phyloP scores from a whole-genome alignment of 2,797 vertebrate species.

The Eulemur coronatus region DNA sequence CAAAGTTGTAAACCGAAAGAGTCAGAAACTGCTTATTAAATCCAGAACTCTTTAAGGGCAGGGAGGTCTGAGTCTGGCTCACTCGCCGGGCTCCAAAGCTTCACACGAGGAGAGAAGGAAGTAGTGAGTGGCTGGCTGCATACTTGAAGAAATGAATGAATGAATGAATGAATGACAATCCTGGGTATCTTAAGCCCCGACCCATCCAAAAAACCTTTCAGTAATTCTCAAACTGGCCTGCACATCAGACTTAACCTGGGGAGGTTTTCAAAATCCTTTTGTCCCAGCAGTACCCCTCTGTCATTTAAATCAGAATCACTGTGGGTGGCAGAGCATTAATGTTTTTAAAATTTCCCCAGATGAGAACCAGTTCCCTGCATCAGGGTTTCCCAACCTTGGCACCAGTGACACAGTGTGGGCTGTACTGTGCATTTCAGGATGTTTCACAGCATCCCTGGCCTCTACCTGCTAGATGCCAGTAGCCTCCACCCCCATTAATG shows the following conservation, averaged over 20 bases:
- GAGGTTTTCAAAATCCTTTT: not conserved
- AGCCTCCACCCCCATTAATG: not conserved
- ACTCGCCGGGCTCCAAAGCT: not conserved
- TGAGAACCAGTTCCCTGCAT: not conserved
- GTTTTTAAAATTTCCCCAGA: not conserved
- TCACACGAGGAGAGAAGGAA: not conserved
- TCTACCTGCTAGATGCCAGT: not conserved
- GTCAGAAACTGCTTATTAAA: not conserved
- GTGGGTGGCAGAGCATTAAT: not conserved
- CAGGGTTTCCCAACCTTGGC: not conserved
- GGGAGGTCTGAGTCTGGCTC: not conserved
- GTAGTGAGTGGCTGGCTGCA: not conserved
- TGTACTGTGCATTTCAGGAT: not conserved
- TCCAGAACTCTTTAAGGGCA: not conserved
- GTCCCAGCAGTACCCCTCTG: not conserved
- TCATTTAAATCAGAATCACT: not conserved
- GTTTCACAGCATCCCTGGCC: not conserved
- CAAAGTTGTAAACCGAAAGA: not conserved
- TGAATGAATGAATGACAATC: not conserved
- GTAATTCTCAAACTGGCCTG: not conserved
- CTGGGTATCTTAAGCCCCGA: not conserved
- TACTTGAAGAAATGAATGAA: not conserved
- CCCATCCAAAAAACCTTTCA: not conserved
- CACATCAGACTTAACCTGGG: not conserved
- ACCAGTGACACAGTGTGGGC: not conserved